Evolutionary conservation across 2,797 vertebrate species (phyloP), one percentile per base, ranked within the genome.

Genomic region (Cossypha polioptera): DNA sequence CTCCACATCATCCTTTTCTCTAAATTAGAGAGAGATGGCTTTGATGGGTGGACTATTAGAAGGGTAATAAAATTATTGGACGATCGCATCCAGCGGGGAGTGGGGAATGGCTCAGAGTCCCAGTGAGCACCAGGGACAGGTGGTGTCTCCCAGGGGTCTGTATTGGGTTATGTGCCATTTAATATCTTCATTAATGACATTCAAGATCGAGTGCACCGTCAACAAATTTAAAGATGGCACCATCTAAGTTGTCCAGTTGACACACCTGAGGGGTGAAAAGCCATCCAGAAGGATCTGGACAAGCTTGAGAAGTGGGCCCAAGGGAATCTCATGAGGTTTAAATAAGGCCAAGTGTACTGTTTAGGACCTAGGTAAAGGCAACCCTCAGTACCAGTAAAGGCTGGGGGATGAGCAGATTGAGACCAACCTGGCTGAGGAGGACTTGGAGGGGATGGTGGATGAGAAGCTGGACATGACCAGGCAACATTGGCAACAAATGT

Each of bases 41-140:
- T 83, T n/a, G 12, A 26, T 33, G 6, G 1, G 7, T 3, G 4
- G 12, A 13, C 20, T 33, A 12, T 11, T 57, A 33, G 22, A 50
- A 29, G 16, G 13, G 13, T 21, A 36, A 63, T 13, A 11, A 69
- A 76, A 29, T 45, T 10, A 1, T 38, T 38, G 21, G 50, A 50
- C 0, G 0, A 42, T 21, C 0, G 0, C 10, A 35, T 40, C 17
- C 21, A 12, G 12, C 1, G 2, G 4, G 6, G 1, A 33, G 3
- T 33, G 6, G 10, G 38, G 20, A 71, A 8, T 17, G 12, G 15
- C 38, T 45, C 29, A 71, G 29, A 22, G 36, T 57, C 15, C 6
- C 9, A 2, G 18, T 12, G 63, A 24, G 13, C 14, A 18, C 29
- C 63, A 57, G 9, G 26, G 58, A 40, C 10, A 45, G 24, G 12